phyloP scores from a whole-genome alignment of 2,797 vertebrate genomes.

The Alauda arvensis region DNA sequence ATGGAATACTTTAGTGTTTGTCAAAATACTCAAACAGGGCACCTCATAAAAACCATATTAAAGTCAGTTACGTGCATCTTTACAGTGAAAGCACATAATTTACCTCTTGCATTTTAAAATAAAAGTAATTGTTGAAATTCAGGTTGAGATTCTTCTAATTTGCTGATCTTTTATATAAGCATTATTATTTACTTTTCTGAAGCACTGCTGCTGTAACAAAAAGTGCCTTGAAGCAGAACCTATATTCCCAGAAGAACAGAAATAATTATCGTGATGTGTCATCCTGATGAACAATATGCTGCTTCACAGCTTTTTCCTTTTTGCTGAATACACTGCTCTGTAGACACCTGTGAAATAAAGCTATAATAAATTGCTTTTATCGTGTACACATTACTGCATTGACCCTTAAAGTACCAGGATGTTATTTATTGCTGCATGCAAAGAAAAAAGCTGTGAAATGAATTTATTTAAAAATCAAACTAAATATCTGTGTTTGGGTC shows the following conservation, averaged over 20 bases:
- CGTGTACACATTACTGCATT: not conserved
- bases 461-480: conserved; percentile 3
- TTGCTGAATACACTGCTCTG: conserved; percentile 38
- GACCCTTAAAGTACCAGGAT: not conserved
- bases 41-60: not conserved
- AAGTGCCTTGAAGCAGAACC: conserved; percentile 12
- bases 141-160: not conserved
- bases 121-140: not conserved
- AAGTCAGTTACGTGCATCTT: not conserved
- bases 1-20: not conserved
- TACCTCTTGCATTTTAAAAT: not conserved
- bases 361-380: conserved; percentile 44
- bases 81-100: not conserved
- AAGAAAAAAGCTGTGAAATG: not conserved
- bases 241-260: conserved; percentile 36
- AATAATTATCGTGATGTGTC: conserved; percentile 40
- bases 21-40: not conserved
- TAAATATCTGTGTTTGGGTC: not conserved
- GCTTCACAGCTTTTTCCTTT: not conserved
- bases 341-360: conserved; percentile 42
- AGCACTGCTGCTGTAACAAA: not conserved
- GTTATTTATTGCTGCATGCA: conserved; percentile 6
- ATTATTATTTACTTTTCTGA: not conserved
- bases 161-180: not conserved
- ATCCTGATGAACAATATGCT: conserved; percentile 39